A percentile compares a stretch with the other conserved stretches of the same genome.
phyloP scores from a whole-genome alignment of 35 echinoderm and acorn worm species.

The Ophiothrix spiculata region DNA sequence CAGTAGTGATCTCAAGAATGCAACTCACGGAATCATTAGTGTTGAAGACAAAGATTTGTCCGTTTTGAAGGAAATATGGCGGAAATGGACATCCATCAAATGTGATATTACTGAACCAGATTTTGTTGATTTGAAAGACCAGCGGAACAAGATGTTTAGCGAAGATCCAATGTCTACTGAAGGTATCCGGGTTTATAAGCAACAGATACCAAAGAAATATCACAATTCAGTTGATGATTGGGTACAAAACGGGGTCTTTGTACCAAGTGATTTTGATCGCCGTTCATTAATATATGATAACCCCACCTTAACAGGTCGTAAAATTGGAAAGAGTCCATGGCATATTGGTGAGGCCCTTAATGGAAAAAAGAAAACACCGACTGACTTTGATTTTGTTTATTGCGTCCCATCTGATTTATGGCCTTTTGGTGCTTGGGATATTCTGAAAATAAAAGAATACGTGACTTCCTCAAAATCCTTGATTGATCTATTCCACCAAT shows the following conservation, averaged over 20 bases:
- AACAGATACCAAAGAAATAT: neutral
- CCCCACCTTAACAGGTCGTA: too few species aligned
- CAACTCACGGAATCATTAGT: neutral
- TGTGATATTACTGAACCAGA: neutral
- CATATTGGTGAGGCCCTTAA: too few species aligned
- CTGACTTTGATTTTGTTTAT: neutral
- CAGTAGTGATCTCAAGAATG: neutral
- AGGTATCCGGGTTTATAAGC: neutral
- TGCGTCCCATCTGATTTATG: neutral
- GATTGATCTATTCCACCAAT: slow-evolving; percentile 42
- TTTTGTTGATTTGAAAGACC: neutral
- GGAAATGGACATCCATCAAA: slow-evolving; percentile 6
- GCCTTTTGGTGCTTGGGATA: slow-evolving; percentile 23
- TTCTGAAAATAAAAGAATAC: slow-evolving; percentile 16
- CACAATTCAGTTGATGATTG: neutral
- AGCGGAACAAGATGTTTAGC: neutral
- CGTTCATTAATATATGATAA: slow-evolving; percentile 27
- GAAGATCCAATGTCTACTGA: neutral
- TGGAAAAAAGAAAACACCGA: neutral
- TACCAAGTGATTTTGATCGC: too few species aligned
- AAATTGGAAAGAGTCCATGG: too few species aligned
- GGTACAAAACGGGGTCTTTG: neutral
- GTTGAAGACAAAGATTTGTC: neutral
- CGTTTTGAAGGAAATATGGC: slow-evolving; percentile 36
- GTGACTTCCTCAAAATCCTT: neutral